Evolutionary conservation across 2,797 vertebrate species (phyloP).

Genomic region (Calcarius lapponicus): DNA sequence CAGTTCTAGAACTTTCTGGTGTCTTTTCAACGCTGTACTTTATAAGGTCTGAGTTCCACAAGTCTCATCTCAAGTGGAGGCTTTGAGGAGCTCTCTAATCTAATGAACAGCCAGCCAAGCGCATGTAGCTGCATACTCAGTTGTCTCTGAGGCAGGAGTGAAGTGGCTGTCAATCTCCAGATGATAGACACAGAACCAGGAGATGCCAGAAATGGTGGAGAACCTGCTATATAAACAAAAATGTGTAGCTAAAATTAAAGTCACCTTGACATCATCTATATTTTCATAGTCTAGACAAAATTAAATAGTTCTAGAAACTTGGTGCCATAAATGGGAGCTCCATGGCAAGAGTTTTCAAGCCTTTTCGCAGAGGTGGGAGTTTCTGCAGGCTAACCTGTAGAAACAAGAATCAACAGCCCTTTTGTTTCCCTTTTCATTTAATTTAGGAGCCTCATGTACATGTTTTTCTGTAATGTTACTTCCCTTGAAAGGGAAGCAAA

Average conservation of each 20-base stretch:
- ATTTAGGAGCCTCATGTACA: neutral
- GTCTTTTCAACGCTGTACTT: neutral
- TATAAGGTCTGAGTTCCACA: neutral
- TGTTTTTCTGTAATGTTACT: neutral
- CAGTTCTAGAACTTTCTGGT: neutral
- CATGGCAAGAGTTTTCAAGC: neutral
- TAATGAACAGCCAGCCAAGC: neutral
- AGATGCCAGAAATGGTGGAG: neutral
- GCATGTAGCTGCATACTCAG: neutral
- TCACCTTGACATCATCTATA: neutral
- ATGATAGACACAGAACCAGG: neutral
- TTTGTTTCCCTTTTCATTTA: neutral
- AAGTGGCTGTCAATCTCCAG: neutral
- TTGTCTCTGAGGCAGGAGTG: neutral
- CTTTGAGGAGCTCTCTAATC: neutral
- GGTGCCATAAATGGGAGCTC: accelerated
- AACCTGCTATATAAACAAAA: neutral
- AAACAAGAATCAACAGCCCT: neutral
- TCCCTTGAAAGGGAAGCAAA: neutral
- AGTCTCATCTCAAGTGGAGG: neutral
- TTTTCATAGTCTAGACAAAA: neutral
- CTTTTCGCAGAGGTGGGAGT: neutral
- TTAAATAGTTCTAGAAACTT: neutral
- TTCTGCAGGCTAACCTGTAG: neutral
- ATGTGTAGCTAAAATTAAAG: neutral